These are phyloP conservation scores for Gerris lacustris DNA, from an alignment of 2,888 invertebrate species.

Conservation along the genomic window DNA sequence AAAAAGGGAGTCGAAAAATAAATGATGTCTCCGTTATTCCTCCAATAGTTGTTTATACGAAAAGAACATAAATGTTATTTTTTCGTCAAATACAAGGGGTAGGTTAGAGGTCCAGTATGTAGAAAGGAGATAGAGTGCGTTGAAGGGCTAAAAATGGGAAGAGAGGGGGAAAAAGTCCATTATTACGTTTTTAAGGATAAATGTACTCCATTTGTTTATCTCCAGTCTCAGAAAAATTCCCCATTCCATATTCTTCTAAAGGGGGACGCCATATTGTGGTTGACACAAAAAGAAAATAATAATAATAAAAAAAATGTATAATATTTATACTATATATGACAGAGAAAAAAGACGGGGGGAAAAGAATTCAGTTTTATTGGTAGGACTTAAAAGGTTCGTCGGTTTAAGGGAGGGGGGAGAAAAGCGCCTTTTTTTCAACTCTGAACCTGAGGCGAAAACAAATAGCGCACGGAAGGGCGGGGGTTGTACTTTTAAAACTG, in stretches of 20 bases:
- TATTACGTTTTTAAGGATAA: conserved; percentile 20
- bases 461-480: background rate
- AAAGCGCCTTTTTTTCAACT: background rate
- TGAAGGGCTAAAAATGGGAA: background rate
- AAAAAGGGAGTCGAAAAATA: background rate
- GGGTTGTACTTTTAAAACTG: conserved; percentile 15
- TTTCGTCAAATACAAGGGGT: background rate
- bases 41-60: background rate
- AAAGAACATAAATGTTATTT: background rate
- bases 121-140: too few relatives aligned
- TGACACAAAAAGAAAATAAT: conserved; percentile 1
- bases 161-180: background rate
- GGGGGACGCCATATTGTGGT: conserved; percentile 3
- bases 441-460: background rate
- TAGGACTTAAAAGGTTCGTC: background rate
- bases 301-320: too few relatives aligned
- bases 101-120: too few relatives aligned
- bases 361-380: too few relatives aligned
- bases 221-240: background rate
- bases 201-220: conserved; percentile 21
- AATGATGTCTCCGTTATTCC: background rate
- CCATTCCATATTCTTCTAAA: background rate
- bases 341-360: too few relatives aligned
- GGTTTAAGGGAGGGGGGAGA: background rate
- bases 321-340: too few relatives aligned